Evolutionary conservation across 2,888 invertebrate species (phyloP).

Genomic region (Megastigmus dorsalis): DNA sequence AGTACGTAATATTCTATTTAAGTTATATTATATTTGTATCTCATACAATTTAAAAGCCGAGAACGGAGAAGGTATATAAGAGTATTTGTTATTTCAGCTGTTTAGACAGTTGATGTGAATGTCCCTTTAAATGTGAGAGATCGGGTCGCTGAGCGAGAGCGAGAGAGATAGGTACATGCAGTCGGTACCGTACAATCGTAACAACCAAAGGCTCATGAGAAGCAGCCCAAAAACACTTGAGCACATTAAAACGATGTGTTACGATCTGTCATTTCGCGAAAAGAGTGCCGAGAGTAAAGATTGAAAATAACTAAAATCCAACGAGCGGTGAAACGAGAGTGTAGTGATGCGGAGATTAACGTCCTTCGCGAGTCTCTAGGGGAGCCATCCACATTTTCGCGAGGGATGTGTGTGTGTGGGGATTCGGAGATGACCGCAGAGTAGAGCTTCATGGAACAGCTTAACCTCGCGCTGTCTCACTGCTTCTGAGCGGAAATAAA

Average conservation of each 20-base stretch:
- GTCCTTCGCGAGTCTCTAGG: not conserved
- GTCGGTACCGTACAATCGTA: too few relatives aligned
- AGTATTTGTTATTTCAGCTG: too few relatives aligned
- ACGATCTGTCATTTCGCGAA: constrained; percentile 11
- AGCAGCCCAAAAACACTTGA: too few relatives aligned
- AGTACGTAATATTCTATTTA: too few relatives aligned
- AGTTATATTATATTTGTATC: too few relatives aligned
- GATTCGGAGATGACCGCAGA: too few relatives aligned
- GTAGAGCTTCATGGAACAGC: constrained; percentile 2
- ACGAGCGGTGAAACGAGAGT: not conserved
- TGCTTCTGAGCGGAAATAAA: not conserved
- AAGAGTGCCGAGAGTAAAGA: not conserved
- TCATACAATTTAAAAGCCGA: too few relatives aligned
- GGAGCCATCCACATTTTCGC: not conserved
- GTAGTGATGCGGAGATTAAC: not conserved
- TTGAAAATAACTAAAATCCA: constrained; percentile 31
- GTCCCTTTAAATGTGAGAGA: not conserved
- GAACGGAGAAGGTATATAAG: too few relatives aligned
- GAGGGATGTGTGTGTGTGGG: not conserved
- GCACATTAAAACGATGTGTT: constrained; percentile 24
- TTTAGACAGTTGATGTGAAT: not conserved
- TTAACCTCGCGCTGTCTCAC: not conserved
- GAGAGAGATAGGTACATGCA: too few relatives aligned
- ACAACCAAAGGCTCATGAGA: too few relatives aligned
- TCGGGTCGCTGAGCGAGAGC: too few relatives aligned